phyloP scores from a whole-genome alignment of 2,797 vertebrate species.

The Falco berigora region DNA sequence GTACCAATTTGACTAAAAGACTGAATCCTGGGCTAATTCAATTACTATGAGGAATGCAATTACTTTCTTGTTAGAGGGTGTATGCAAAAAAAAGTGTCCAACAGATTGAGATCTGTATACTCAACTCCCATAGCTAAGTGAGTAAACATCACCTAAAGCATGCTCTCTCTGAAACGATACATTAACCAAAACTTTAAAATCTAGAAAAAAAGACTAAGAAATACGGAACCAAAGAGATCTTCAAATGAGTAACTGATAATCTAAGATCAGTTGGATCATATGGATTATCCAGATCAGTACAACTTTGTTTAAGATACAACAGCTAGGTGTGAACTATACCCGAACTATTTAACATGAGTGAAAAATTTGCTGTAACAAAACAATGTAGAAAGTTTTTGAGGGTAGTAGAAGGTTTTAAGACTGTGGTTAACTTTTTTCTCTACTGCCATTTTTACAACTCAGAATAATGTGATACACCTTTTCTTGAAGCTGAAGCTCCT shows the following conservation, averaged over 20 bases:
- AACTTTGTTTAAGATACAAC: neutral
- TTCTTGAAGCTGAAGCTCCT: neutral
- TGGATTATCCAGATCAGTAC: neutral
- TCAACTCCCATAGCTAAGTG: neutral
- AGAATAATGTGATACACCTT: neutral
- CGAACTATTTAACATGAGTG: neutral
- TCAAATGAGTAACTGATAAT: neutral
- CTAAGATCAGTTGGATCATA: neutral
- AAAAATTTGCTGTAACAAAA: neutral
- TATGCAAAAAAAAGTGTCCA: neutral
- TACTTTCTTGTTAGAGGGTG: neutral
- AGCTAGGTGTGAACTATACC: neutral
- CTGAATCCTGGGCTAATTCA: neutral
- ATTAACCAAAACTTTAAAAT: neutral
- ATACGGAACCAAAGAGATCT: neutral
- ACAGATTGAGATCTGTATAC: neutral
- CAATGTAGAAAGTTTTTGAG: neutral
- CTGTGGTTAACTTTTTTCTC: neutral
- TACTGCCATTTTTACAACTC: neutral
- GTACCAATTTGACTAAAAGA: neutral
- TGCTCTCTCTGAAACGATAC: neutral
- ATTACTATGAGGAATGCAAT: neutral
- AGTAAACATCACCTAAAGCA: neutral
- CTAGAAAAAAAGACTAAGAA: neutral
- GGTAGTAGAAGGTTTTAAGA: neutral